Evolutionary conservation across 1,140 invertebrate genomes (phyloP), one percentile per base, ranked within the genome.

Genomic region (Eriocheir sinensis): DNA sequence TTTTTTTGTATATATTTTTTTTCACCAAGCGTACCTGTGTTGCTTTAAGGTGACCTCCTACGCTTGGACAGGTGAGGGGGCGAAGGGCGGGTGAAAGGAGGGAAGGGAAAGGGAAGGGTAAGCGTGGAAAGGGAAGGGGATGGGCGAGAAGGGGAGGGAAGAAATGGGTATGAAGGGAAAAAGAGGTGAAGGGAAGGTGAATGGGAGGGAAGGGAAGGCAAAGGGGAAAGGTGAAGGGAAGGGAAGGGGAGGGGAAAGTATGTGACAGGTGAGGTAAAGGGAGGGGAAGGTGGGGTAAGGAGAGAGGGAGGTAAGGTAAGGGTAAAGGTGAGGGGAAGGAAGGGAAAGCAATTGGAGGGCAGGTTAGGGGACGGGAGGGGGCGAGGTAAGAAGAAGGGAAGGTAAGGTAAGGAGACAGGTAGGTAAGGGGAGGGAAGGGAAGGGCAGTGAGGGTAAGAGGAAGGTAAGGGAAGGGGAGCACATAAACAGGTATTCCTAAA

Each of bases 31-130:
- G 60, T n/a, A 8, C n/a, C 12, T 72, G 60, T 72, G 60, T 72
- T 72, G 60, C 60, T n/a, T 72, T 72, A 72, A 72, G 60, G 60
- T 72, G 60, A 72, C 8, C 60, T 72, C 60, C 60, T n/a, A 72
- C 60, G 27, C 60, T 4, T n/a, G 17, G 60, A 27, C 60, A 53
- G 60, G 60, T n/a, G 21, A 72, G 60, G 60, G n/a, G n/a, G n/a
- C n/a, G n/a, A n/a, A n/a, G n/a, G n/a, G n/a, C n/a, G n/a, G n/a
- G n/a, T n/a, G n/a, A n/a, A n/a, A n/a, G 12, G 60, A 15, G 44
- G 44, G 44, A 15, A n/a, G 44, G 44, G 44, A 15, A 4, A 48
- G 44, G 44, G 44, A 15, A 15, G 44, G 44, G 44, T 48, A 15
- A 48, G 4, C 27, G 4, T 72, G 12, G 60, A n/a, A n/a, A n/a